Percentiles rank a stretch among this genome's conserved stretches.
Conservation (phyloP, 2,797 vertebrate genomes). For the Hephaestus fuliginosus region DNA sequence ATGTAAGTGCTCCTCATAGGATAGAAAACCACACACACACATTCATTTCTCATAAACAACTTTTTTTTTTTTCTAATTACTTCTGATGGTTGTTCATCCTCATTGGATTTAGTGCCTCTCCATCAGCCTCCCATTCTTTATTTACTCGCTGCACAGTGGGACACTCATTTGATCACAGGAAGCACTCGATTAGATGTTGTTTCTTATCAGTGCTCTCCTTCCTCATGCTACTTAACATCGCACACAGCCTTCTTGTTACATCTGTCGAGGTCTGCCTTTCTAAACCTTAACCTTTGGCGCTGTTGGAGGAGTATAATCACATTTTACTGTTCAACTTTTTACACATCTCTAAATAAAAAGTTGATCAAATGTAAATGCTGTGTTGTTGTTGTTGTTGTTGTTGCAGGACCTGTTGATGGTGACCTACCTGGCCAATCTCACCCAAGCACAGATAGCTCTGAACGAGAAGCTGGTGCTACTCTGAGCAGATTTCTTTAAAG, state of each 20-base stretch:
- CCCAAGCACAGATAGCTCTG: constrained; percentile 97
- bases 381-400: constrained; percentile 18
- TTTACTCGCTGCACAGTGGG: neutral
- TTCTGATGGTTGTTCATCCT: neutral
- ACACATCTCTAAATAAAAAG: neutral
- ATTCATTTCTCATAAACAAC: neutral
- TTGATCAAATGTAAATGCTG: neutral
- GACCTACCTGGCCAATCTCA: constrained; percentile 98
- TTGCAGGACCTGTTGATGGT: constrained; percentile 98
- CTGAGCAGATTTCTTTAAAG: constrained; percentile 66
- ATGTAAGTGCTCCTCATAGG: constrained; percentile 85
- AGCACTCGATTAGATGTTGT: constrained; percentile 13
- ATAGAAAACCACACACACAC: neutral
- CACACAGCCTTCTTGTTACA: neutral
- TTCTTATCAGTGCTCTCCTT: neutral
- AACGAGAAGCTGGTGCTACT: constrained; percentile 96
- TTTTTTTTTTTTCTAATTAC: neutral
- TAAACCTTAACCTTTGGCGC: neutral
- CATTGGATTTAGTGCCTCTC: neutral
- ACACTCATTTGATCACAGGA: constrained; percentile 17
- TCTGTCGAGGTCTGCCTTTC: neutral
- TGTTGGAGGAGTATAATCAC: neutral
- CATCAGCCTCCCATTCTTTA: neutral
- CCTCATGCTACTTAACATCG: neutral
- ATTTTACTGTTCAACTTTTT: neutral